Evolutionary conservation across 2,797 vertebrate species (phyloP), one percentile per base, ranked within the genome.

Genomic region (Hippopotamyrus pictus): DNA sequence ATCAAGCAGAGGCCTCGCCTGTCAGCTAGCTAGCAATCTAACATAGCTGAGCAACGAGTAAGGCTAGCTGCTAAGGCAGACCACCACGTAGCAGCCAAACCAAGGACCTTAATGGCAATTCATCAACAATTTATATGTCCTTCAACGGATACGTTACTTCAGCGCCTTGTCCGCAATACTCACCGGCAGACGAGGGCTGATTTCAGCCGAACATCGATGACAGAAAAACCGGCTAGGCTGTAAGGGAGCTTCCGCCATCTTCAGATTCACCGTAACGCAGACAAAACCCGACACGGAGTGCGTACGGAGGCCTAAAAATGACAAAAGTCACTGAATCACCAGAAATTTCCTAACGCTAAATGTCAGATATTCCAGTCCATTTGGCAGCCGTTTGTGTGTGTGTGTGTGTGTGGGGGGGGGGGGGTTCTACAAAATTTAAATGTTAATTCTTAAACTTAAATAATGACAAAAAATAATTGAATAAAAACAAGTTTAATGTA

Each of bases 221-320:
- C 98, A 99, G 93, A 99, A 99, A 93, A 96, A 99, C 92, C 97
- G 97, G 93, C 96, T 94, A 92, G 96, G 96, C 94, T 96, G 97
- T 91, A 95, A 93, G 51, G 97, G 95, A 94, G 97, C 97, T 96
- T 98, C 98, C 94, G 98, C 98, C 98, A 99, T 98, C 95, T 97
- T 98, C 94, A 92, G 91, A 91, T 88, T 93, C 90, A 86, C 91
- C 91, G 87, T 69, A 69, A 54, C 48, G 85, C 92, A 90, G 91
- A 92, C 89, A 92, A 86, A 44, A 83, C 86, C 86, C 89, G 90
- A 91, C 87, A 92, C 37, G 85, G 89, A 86, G 89, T 89, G 89
- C 90, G 93, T 94, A 95, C 93, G 95, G 96, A 65, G 73, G 69
- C 2, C 53, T 89, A 90, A 0, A 89, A 88, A 73, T 94, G 92